Conservation (phyloP, 2,797 vertebrate species). For the Pseudochirops corinnae region DNA sequence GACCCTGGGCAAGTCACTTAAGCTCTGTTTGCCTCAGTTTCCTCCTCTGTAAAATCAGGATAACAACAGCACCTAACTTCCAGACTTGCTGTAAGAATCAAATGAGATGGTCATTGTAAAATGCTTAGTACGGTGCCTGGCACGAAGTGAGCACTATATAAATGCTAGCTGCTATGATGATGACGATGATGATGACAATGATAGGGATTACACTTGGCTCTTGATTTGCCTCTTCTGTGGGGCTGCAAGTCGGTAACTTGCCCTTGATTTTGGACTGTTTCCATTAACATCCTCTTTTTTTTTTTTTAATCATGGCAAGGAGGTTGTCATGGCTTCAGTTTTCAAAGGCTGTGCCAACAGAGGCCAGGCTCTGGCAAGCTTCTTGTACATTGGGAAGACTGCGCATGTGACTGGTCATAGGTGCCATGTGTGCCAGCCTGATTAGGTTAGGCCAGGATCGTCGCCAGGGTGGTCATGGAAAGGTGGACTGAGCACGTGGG, state of each 20-base stretch:
- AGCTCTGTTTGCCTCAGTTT: background rate
- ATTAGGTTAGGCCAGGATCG: background rate
- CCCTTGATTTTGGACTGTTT: background rate
- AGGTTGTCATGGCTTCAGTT: background rate
- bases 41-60: background rate
- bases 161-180: background rate
- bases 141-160: background rate
- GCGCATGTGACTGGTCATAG: background rate
- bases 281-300: background rate
- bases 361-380: background rate
- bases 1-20: slow-evolving; percentile 1
- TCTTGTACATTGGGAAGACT: background rate
- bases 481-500: background rate
- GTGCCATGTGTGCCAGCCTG: background rate
- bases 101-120: background rate
- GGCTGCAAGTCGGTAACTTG: background rate
- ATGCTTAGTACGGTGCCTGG: background rate
- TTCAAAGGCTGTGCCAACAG: background rate
- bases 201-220: background rate
- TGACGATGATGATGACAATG: background rate
- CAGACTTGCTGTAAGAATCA: background rate
- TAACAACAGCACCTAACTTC: background rate
- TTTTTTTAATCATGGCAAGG: background rate
- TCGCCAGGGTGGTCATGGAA: background rate
- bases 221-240: background rate